Conservation (phyloP, 2,113 vertebrate species). For the Pseudorasbora parva region DNA sequence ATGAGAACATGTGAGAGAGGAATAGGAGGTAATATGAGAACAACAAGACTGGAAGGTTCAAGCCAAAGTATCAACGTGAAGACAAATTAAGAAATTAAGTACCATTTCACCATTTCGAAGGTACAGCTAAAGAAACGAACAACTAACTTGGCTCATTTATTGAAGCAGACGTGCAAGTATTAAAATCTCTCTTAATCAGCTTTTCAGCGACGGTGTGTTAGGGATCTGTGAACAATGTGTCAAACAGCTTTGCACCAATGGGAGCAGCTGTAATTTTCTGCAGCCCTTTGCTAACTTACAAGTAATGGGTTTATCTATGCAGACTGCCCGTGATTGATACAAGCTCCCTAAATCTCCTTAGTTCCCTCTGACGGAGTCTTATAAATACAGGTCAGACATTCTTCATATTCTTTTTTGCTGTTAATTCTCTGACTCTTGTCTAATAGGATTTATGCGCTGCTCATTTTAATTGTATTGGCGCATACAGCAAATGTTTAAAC, state of each 20-base stretch:
- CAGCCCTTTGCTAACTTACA: constrained; percentile 74
- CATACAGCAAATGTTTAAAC: constrained; percentile 67
- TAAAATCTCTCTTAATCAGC: constrained; percentile 70
- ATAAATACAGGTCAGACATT: constrained; percentile 72
- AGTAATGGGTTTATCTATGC: constrained; percentile 75
- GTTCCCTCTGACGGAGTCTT: constrained; percentile 72
- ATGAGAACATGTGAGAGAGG: constrained; percentile 49
- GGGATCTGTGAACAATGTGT: constrained; percentile 67
- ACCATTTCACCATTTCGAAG: constrained; percentile 56
- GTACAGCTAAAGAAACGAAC: constrained; percentile 59
- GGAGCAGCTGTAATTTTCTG: constrained; percentile 71
- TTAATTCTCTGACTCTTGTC: constrained; percentile 73
- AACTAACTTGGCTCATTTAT: constrained; percentile 65
- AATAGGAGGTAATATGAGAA: constrained; percentile 3
- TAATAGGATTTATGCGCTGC: constrained; percentile 76
- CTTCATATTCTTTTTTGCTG: constrained; percentile 66
- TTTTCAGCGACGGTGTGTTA: constrained; percentile 65
- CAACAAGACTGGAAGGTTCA: background rate
- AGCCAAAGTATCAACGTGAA: background rate
- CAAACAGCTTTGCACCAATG: constrained; percentile 71
- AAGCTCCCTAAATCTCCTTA: constrained; percentile 76
- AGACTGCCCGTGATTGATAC: constrained; percentile 72
- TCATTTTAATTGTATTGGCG: constrained; percentile 74
- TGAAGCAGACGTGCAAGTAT: constrained; percentile 65
- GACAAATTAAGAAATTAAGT: constrained; percentile 55